These are phyloP conservation scores for Epinephelus lanceolatus DNA, from an alignment of 2,113 vertebrate species.

Conservation along the genomic window DNA sequence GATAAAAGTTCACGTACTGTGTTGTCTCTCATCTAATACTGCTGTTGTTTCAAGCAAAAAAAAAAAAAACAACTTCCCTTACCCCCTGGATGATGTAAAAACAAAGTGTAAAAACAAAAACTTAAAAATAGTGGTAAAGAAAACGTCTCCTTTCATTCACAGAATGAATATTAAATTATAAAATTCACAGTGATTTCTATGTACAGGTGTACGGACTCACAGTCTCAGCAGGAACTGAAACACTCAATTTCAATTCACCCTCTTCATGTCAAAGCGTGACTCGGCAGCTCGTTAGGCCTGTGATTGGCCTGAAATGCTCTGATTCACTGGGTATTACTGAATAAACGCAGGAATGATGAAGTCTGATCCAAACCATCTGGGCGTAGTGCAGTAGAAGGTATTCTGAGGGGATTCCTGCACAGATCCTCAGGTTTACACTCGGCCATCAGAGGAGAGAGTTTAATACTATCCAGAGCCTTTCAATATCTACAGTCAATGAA, in stretches of 20 bases:
- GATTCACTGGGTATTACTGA: conserved; percentile 54
- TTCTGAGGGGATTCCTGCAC: conserved; percentile 59
- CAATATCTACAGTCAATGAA: conserved; percentile 38
- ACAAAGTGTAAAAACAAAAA: conserved; percentile 59
- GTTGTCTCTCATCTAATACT: conserved; percentile 19
- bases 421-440: conserved; percentile 66
- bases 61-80: not conserved
- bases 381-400: conserved; percentile 41
- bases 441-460: conserved; percentile 50
- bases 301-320: conserved; percentile 66
- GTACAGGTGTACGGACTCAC: not conserved
- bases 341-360: conserved; percentile 59
- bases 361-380: conserved; percentile 78
- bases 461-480: conserved; percentile 66
- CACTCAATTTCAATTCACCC: conserved; percentile 21
- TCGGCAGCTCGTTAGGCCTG: conserved; percentile 54
- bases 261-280: conserved; percentile 43
- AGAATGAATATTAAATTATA: conserved; percentile 82
- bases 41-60: not conserved
- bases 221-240: conserved; percentile 16
- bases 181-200: conserved; percentile 44
- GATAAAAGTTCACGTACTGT: not conserved
- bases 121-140: conserved; percentile 38
- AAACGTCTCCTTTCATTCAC: conserved; percentile 80
- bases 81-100: not conserved